phyloP scores from a whole-genome alignment of 2,113 vertebrate species.

The Cranoglanis bouderius region DNA sequence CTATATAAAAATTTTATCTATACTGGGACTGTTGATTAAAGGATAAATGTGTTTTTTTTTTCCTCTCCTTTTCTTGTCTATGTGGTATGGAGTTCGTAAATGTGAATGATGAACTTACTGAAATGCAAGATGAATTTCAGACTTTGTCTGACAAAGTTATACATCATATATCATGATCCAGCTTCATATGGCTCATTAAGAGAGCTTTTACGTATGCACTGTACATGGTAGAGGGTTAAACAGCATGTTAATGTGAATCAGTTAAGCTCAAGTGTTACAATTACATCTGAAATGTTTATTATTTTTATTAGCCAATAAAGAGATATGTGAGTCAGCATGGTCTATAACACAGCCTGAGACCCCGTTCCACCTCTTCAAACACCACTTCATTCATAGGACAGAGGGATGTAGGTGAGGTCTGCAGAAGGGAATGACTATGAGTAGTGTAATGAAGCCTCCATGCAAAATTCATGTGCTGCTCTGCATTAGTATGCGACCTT shows the following conservation, averaged over 20 bases:
- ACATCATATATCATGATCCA: too few relatives aligned
- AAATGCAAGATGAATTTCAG: too few relatives aligned
- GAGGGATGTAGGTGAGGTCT: background rate
- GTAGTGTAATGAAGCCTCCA: conserved; percentile 48
- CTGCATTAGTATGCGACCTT: conserved; percentile 65
- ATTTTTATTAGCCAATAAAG: background rate
- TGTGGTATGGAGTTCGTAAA: too few relatives aligned
- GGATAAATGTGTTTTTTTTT: too few relatives aligned
- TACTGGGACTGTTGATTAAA: too few relatives aligned
- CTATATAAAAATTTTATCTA: too few relatives aligned
- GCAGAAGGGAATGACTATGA: background rate
- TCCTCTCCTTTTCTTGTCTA: too few relatives aligned
- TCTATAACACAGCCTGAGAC: background rate
- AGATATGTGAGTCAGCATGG: background rate
- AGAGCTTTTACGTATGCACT: background rate
- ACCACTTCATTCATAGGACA: background rate
- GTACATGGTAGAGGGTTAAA: background rate
- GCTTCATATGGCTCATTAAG: background rate
- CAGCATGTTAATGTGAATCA: background rate
- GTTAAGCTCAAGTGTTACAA: background rate
- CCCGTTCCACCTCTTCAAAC: conserved; percentile 1
- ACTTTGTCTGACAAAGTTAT: too few relatives aligned
- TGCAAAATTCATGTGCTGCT: conserved; percentile 70
- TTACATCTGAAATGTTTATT: background rate
- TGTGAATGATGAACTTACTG: too few relatives aligned